Conservation (phyloP, 2,113 vertebrate species). For the Podilymbus podiceps region DNA sequence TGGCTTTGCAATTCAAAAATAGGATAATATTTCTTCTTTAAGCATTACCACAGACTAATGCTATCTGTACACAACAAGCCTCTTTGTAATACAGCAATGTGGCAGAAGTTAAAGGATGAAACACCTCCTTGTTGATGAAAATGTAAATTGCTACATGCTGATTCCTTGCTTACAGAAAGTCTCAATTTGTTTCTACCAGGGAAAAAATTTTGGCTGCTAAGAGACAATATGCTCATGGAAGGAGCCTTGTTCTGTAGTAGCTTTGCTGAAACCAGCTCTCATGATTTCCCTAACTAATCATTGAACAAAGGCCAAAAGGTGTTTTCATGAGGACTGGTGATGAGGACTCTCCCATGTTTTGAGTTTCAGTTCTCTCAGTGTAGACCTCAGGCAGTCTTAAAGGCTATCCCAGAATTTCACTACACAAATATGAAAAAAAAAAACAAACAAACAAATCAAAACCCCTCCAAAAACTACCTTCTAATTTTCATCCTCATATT, state of each 20-base stretch:
- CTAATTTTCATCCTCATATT: neutral
- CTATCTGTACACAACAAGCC: neutral
- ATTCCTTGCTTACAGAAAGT: neutral
- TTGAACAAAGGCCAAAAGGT: neutral
- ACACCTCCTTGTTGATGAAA: neutral
- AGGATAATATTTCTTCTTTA: neutral
- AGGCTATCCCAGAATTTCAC: neutral
- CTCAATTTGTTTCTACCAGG: neutral
- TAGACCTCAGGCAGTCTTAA: neutral
- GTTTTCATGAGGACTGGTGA: neutral
- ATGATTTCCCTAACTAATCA: neutral
- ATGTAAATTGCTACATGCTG: neutral
- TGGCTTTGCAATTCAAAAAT: neutral
- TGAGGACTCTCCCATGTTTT: neutral
- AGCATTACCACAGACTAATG: neutral
- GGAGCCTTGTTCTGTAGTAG: neutral
- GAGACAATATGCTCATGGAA: neutral
- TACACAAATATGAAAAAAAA: neutral
- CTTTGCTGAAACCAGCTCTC: neutral
- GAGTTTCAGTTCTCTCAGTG: neutral
- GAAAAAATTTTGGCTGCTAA: neutral
- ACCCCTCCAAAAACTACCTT: neutral
- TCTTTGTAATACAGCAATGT: neutral
- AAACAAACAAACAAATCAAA: neutral
- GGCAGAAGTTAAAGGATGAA: neutral